A percentile compares a stretch with the other conserved stretches of the same genome.
phyloP scores from a whole-genome alignment of 2,888 invertebrate genomes.

The Rhingia campestris region DNA sequence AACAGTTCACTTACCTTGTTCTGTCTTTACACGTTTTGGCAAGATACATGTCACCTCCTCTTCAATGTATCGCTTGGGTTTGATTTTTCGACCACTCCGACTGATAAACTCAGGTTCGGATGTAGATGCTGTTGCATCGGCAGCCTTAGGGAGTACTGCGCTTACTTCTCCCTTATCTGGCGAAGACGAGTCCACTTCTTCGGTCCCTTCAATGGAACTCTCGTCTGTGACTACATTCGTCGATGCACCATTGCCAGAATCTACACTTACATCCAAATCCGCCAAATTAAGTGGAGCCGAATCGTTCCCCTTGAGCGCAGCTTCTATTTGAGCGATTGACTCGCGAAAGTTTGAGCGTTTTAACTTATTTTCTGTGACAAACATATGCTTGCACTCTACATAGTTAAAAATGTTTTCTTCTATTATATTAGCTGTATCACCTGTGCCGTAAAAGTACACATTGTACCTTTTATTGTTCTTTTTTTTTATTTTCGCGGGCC shows the following conservation, averaged over 20 bases:
- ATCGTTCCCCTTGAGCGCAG: slow-evolving; percentile 87
- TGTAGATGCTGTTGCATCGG: not conserved
- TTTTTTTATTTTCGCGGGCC: slow-evolving; percentile 90
- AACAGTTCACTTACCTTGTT: slow-evolving; percentile 77
- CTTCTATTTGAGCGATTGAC: slow-evolving; percentile 93
- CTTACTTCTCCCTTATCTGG: not conserved
- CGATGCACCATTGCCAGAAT: slow-evolving; percentile 26
- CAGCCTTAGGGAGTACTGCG: not conserved
- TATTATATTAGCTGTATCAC: slow-evolving; percentile 92
- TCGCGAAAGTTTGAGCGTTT: slow-evolving; percentile 93
- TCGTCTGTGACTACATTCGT: slow-evolving; percentile 45
- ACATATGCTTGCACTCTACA: slow-evolving; percentile 88
- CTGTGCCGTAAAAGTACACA: slow-evolving; percentile 97
- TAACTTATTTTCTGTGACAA: slow-evolving; percentile 88
- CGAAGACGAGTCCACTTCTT: not conserved
- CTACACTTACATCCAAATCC: slow-evolving; percentile 53
- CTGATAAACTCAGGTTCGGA: slow-evolving; percentile 84
- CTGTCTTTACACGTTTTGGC: slow-evolving; percentile 77
- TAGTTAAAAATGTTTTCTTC: slow-evolving; percentile 94
- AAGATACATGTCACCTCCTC: slow-evolving; percentile 76
- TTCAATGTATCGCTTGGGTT: slow-evolving; percentile 84
- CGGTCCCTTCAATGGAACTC: slow-evolving; percentile 6
- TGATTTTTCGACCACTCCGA: slow-evolving; percentile 89
- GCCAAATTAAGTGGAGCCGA: slow-evolving; percentile 82
- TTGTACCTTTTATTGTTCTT: slow-evolving; percentile 87